Evolutionary conservation across 2,797 vertebrate genomes (phyloP).

Genomic region (Chanos chanos): DNA sequence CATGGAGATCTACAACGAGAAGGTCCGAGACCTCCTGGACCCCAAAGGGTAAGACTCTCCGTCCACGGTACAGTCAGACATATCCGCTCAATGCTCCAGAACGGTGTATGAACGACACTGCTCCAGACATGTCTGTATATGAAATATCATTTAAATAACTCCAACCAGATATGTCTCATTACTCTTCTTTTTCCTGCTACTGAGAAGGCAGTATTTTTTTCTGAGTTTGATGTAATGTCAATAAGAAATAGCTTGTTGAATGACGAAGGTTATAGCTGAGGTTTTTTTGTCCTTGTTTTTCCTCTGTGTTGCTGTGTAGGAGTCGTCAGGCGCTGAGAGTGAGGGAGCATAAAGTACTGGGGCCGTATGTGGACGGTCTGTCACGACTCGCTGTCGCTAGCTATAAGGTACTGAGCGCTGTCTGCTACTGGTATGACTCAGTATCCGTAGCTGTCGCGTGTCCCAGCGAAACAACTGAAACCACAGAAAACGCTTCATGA

Average conservation of each 20-base stretch:
- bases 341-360: constrained; percentile 93
- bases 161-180: background rate
- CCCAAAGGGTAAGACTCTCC: constrained; percentile 78
- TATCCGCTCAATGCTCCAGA: background rate
- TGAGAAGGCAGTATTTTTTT: too few species aligned
- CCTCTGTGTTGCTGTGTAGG: too few species aligned
- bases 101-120: too few species aligned
- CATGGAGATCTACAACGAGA: constrained; percentile 92
- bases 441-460: too few species aligned
- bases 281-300: constrained; percentile 20
- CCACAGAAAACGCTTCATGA: too few species aligned
- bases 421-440: too few species aligned
- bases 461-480: too few species aligned
- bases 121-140: too few species aligned
- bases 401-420: constrained; percentile 91
- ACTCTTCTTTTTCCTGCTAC: too few species aligned
- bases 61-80: background rate
- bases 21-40: constrained; percentile 86
- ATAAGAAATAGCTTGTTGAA: too few species aligned
- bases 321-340: constrained; percentile 90
- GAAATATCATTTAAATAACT: too few species aligned
- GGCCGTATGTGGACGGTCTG: constrained; percentile 94
- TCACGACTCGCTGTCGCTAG: constrained; percentile 92
- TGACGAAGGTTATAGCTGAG: constrained; percentile 51
- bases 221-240: too few species aligned